Evolutionary conservation across 2,113 vertebrate species (phyloP), one percentile per base, ranked within the genome.

Genomic region (Setophaga petechia): DNA sequence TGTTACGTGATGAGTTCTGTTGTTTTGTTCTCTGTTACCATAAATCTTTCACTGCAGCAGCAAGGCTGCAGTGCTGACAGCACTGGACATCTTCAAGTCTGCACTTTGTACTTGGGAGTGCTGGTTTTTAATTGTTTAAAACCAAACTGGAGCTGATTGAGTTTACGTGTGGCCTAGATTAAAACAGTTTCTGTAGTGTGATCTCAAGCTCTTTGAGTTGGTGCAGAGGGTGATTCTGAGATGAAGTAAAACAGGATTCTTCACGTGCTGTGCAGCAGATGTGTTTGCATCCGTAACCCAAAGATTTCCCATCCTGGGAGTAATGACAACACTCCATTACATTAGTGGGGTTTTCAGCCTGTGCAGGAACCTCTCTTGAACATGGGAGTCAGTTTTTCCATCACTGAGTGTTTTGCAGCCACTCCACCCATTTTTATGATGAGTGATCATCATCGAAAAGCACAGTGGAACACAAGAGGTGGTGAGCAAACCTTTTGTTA

Each of bases 371-470:
- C 73, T 89, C 87, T 72, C 69, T 46, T 68, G 28, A 89, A 3
- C 52, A 43, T 41, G 25, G 41, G 87, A 91, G 77, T 96, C 89
- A 97, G 46, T 85, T 95, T 96, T 96, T 96, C 96, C 94, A 73
- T 89, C 0, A 6, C 61, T 54, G 66, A 73, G 54, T 81, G 58
- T 74, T 94, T 94, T 89, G 66, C 41, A 79, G 91, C 67, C 5
- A 5, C 89, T 95, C 93, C 96, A 94, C 96, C 96, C 89, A 76
- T 89, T 95, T 95, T 93, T 93, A 95, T 39, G 93, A 87, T 96
- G 93, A 95, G 87, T 91, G 93, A 87, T 96, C 81, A 49, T 84
- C 2, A 0, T 82, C 59, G 84, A 3, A 67, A 73, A 84, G 73
- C 46, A 1, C 69, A 33, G 74, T 54, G 81, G 58, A 93, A 57